phyloP scores from a whole-genome alignment of 2,797 vertebrate species.

The Intellagama lesueurii region DNA sequence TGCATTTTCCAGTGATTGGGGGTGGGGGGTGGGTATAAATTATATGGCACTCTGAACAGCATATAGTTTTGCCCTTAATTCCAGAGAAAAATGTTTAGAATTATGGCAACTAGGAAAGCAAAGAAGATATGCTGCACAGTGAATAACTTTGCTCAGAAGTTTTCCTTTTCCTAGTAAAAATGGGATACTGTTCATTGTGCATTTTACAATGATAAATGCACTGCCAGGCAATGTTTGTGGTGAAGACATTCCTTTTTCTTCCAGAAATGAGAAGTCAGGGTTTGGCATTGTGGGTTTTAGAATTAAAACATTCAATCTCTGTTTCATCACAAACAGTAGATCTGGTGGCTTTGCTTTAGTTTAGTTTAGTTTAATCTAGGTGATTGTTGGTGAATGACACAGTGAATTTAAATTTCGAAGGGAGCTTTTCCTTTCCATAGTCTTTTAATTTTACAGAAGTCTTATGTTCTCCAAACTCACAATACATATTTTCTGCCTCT shows the following conservation, averaged over 20 bases:
- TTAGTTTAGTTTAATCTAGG: constrained; percentile 49
- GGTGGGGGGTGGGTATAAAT: background rate
- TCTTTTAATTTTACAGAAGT: constrained; percentile 7
- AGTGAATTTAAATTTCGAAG: constrained; percentile 53
- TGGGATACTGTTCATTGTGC: constrained; percentile 28
- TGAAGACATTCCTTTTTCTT: background rate
- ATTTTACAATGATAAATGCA: background rate
- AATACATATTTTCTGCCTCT: background rate
- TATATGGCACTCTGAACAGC: background rate
- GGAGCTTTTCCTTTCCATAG: background rate
- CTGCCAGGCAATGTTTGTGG: constrained; percentile 10
- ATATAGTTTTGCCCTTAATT: background rate
- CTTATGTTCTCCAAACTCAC: constrained; percentile 35
- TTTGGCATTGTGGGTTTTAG: constrained; percentile 58
- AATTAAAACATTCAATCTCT: constrained; percentile 54
- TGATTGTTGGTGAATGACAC: constrained; percentile 61
- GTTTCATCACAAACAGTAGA: constrained; percentile 56
- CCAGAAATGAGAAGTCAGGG: constrained; percentile 50
- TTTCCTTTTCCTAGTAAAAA: constrained; percentile 41
- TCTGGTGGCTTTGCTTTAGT: constrained; percentile 55
- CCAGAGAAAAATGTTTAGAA: background rate
- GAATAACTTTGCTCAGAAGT: constrained; percentile 49
- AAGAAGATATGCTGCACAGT: background rate
- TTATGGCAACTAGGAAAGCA: background rate
- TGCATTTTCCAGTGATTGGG: background rate